Evolutionary conservation across 2,113 vertebrate species (phyloP).

Genomic region (Heloderma charlesbogerti): DNA sequence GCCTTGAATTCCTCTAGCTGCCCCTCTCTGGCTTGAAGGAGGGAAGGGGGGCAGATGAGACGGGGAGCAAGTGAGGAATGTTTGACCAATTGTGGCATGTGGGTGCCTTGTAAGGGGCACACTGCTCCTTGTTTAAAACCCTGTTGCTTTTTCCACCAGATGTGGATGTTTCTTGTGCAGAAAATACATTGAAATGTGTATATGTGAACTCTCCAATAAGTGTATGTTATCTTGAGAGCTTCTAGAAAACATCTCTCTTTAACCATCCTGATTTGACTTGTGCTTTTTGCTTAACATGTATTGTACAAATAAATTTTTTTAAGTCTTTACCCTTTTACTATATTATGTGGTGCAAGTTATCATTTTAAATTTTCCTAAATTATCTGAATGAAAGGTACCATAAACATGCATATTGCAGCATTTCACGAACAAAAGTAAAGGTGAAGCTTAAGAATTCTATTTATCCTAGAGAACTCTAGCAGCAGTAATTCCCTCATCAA

Average conservation of each 20-base stretch:
- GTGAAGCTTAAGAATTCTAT: neutral
- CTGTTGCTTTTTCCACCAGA: conserved; percentile 53
- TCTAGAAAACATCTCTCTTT: conserved; percentile 66
- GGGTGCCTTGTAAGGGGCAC: conserved; percentile 43
- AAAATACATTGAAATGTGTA: conserved; percentile 52
- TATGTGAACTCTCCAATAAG: conserved; percentile 62
- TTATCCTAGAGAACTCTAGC: neutral
- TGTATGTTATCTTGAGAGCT: conserved; percentile 64
- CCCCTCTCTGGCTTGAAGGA: conserved; percentile 20
- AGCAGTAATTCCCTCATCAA: neutral
- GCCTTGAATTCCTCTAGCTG: conserved; percentile 66
- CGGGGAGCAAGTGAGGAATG: conserved; percentile 20
- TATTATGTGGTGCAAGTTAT: conserved; percentile 47
- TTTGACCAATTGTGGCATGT: conserved; percentile 44
- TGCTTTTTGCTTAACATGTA: conserved; percentile 72
- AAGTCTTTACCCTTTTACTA: conserved; percentile 47
- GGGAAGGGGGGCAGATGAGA: neutral
- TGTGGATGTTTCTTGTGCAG: conserved; percentile 53
- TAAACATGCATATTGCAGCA: neutral
- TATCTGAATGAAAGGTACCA: neutral
- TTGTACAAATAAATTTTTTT: conserved; percentile 66
- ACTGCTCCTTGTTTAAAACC: conserved; percentile 42
- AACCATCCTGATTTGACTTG: conserved; percentile 63
- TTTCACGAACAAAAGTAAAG: neutral
- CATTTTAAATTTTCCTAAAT: conserved; percentile 31